Conservation (phyloP, 2,888 invertebrate species). For the Epinotia nisella region DNA sequence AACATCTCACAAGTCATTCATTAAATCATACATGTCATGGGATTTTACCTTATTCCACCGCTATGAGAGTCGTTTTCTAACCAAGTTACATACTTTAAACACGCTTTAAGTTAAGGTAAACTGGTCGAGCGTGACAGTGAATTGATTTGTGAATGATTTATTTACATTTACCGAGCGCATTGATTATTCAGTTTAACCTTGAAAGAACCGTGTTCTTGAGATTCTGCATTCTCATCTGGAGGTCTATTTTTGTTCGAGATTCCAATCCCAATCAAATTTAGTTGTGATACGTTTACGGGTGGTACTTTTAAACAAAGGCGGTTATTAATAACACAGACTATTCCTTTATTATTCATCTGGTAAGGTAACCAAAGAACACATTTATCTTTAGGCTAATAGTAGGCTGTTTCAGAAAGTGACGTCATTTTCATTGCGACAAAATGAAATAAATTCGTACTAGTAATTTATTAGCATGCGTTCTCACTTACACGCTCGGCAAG, state of each 20-base stretch:
- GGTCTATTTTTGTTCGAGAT: background rate
- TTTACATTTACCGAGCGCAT: conserved; percentile 6
- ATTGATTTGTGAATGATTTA: conserved; percentile 24
- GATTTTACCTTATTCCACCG: conserved; percentile 3
- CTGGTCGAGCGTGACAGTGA: conserved; percentile 11
- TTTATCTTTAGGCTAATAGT: no score
- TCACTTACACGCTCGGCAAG: no score
- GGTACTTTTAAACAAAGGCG: no score
- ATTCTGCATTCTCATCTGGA: conserved; percentile 8
- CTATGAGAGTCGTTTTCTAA: conserved; percentile 1
- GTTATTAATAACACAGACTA: no score
- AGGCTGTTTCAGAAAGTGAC: no score
- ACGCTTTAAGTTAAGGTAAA: conserved; percentile 18
- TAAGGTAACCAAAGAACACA: no score
- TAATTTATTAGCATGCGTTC: no score
- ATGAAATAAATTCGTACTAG: no score
- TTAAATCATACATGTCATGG: conserved; percentile 4
- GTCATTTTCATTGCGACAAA: no score
- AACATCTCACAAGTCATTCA: conserved; percentile 26
- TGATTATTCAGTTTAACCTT: conserved; percentile 7
- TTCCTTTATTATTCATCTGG: no score
- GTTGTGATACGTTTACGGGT: no score
- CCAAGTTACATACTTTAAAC: background rate
- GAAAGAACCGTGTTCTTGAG: conserved; percentile 10
- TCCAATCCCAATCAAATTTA: no score